Evolutionary conservation across 2,113 vertebrate genomes (phyloP).

Genomic region (Perccottus glenii): DNA sequence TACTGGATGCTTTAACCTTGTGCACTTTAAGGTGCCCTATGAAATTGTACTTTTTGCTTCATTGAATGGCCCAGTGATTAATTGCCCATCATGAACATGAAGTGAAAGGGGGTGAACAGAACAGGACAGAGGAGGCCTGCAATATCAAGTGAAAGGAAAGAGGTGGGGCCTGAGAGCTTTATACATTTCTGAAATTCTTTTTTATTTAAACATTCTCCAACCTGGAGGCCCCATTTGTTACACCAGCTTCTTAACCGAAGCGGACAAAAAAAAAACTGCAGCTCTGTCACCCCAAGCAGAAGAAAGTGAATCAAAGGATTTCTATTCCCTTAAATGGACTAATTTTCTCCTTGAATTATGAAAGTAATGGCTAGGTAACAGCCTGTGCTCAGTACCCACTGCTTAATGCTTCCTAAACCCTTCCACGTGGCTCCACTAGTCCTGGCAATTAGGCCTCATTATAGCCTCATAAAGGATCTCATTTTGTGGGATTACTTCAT

Average conservation of each 20-base stretch:
- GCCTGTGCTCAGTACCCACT: conserved; percentile 95
- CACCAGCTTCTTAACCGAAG: conserved; percentile 77
- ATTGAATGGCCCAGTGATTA: conserved; percentile 68
- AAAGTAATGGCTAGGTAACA: conserved; percentile 99
- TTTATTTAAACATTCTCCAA: conserved; percentile 76
- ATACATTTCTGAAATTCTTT: conserved; percentile 72
- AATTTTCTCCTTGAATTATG: conserved; percentile 99
- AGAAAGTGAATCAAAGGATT: conserved; percentile 91
- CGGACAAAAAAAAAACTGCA: conserved; percentile 82
- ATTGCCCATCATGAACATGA: conserved; percentile 60
- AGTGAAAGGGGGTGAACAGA: conserved; percentile 63
- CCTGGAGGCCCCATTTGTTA: conserved; percentile 78
- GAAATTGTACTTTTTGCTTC: conserved; percentile 36
- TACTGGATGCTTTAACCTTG: neutral
- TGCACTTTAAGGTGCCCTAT: conserved; percentile 6
- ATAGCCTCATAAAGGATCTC: conserved; percentile 99
- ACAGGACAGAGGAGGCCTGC: conserved; percentile 50
- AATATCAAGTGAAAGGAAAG: conserved; percentile 43
- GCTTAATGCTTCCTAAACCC: conserved; percentile 99
- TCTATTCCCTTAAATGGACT: conserved; percentile 91
- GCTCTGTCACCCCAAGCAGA: conserved; percentile 85
- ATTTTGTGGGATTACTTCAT: conserved; percentile 97
- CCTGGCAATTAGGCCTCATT: conserved; percentile 99
- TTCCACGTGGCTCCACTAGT: conserved; percentile 99
- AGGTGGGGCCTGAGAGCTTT: conserved; percentile 32